Percentiles rank a stretch among this genome's conserved stretches.
phyloP scores from a whole-genome alignment of 1,140 invertebrate species.

The Antheraea mylitta region DNA sequence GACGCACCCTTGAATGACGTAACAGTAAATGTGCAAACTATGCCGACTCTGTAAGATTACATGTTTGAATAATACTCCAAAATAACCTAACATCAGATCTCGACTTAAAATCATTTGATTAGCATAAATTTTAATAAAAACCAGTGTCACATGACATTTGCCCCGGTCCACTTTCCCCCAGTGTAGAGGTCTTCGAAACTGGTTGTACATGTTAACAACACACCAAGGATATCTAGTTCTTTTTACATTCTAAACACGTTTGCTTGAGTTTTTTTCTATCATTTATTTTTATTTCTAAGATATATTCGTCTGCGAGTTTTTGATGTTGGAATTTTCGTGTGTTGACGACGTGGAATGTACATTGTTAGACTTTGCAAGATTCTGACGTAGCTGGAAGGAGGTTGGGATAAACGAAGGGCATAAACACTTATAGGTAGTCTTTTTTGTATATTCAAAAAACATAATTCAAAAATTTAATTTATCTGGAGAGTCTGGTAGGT shows the following conservation, averaged over 20 bases:
- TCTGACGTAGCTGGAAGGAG: no score
- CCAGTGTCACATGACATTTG: constrained; percentile 15
- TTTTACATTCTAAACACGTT: constrained; percentile 18
- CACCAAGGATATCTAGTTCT: constrained; percentile 16
- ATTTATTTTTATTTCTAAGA: constrained; percentile 1
- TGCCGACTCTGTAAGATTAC: background rate
- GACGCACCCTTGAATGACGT: background rate
- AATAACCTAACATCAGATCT: background rate
- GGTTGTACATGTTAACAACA: constrained; percentile 7
- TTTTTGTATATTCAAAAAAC: no score
- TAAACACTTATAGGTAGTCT: no score
- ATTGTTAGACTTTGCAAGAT: no score
- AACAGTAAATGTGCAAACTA: background rate
- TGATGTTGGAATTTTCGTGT: background rate
- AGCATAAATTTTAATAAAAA: constrained; percentile 23
- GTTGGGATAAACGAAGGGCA: no score
- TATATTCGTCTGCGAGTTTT: background rate
- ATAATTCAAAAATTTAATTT: no score
- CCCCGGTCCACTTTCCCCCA: background rate
- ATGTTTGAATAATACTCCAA: background rate
- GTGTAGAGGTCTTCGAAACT: constrained; percentile 9
- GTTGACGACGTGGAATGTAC: no score
- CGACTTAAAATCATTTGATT: constrained; percentile 19
- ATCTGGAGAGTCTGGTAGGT: no score
- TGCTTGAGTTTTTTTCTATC: constrained; percentile 3